Base-by-base conservation (phyloP, 2,797 vertebrate species). In the Spea hammondii region DNA sequence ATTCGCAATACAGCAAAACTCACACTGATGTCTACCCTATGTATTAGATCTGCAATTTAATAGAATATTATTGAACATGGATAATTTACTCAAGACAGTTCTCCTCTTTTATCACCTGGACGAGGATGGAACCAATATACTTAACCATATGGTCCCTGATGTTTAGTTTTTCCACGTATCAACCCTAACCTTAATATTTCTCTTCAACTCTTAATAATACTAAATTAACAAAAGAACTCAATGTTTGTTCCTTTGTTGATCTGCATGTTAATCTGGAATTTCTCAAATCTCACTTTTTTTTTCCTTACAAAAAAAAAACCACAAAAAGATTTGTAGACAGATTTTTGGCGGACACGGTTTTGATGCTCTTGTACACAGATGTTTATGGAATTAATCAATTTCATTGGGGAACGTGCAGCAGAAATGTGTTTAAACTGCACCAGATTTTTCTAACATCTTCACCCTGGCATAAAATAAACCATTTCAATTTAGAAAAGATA, bases 331-430 rank as follows among this genome's bases (percentile, higher is more conserved):
- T 62, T 62, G 59, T 62, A 62, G 59, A 62, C 49, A 72, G 11
- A 55, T 70, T 44, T 70, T 44, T 69, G 67, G 14, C 51, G 49
- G 7, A 70, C n/a, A 45, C 7, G 11, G 68, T 57, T 45, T 59
- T 57, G 70, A 72, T 72, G 32, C 54, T 17, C 69, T 71, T 71
- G 69, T 13, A 51, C 8, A 59, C 70, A 72, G 53, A 72, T 72
- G 70, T 59, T 57, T 72, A 72, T 11, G 12, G 70, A 45, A 72
- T 72, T 13, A 45, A 72, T 72, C 12, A 46, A 8, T 57, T 32
- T 62, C 59, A 62, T 17, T 11, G 6, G 9, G 59, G 59, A 12
- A 17, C n/a, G n/a, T 62, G n/a, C 9, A 17, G 14, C 59, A 62
- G 8, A 32, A 62, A 32, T 62, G 11, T 17, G n/a, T 12, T 62